Percentiles rank a stretch among this genome's conserved stretches.
Evolutionary conservation across 2,113 vertebrate species (phyloP).

Genomic region (Deroptyus accipitrinus): DNA sequence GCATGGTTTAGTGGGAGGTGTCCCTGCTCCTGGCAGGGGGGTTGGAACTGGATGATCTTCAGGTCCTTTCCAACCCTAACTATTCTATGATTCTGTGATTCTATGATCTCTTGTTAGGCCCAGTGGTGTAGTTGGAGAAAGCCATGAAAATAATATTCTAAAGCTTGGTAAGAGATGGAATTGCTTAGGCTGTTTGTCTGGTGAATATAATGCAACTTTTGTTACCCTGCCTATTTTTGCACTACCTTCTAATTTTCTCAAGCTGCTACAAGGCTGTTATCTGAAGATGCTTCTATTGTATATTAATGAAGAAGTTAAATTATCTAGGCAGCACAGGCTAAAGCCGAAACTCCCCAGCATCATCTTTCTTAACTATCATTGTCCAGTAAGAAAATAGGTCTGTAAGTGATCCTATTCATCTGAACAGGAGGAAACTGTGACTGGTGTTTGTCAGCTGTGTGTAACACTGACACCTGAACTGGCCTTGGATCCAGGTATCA

Average conservation of each 20-base stretch:
- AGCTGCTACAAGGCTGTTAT: neutral
- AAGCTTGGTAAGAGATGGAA: neutral
- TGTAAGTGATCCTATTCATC: constrained; percentile 37
- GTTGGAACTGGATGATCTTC: too few species aligned
- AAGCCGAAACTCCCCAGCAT: constrained; percentile 6
- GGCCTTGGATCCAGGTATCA: neutral
- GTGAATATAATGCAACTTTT: neutral
- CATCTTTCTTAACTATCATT: constrained; percentile 15
- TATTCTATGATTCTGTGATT: too few species aligned
- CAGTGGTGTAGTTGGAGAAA: neutral
- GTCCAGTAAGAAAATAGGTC: constrained; percentile 15
- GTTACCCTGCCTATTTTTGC: neutral
- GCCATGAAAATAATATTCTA: neutral
- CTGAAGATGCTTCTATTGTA: neutral
- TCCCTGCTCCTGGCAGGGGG: too few species aligned
- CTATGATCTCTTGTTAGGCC: neutral
- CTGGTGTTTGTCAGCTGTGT: neutral
- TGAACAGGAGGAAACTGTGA: neutral
- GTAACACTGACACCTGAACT: neutral
- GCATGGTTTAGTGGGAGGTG: too few species aligned
- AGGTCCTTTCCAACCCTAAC: too few species aligned
- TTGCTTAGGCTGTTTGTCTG: neutral
- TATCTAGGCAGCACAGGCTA: neutral
- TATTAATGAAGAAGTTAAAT: neutral
- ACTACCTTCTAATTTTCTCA: neutral